Base-by-base conservation (phyloP, 2,797 vertebrate species). In the Rhinophrynus dorsalis region DNA sequence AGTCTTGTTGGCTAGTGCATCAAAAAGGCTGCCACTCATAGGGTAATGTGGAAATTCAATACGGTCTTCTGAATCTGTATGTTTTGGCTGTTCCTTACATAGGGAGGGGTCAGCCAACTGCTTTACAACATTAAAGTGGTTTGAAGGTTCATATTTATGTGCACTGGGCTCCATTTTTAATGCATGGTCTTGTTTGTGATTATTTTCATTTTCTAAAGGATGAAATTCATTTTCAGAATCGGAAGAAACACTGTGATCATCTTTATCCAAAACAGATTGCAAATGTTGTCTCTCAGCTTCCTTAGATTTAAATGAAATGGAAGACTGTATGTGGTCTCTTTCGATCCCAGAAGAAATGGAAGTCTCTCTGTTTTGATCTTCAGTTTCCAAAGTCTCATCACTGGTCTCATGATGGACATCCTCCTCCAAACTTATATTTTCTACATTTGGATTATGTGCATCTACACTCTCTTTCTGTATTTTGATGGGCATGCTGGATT, bases 401-500 rank as follows among this genome's bases (percentile, higher is more conserved):
- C 91, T 88, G 79, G 80, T 86, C 68, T 79, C 81, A 45, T 83
- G 89, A 45, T 79, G 80, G 40, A 75, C 40, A 11, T 94, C 93
- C 5, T 95, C 94, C 27, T 96, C 95, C 1, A 91, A 94, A 75
- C 89, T 85, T 78, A 89, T 89, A 3, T 75, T 82, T 11, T 85
- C 90, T 1, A 84, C 85, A 59, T 85, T 83, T 47, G 89, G 89
- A 0, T 88, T 77, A 1, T 83, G 86, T 1, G 75, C 64, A 33
- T 92, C 92, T 54, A 91, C 78, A 3, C 77, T 76, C 74, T 94
- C 96, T 67, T 96, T 98, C 81, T 98, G 95, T 45, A 99, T 99
- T 78, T 99, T 99, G 80, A 99, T 94, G 8, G 97, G 97, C 96
- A 96, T 98, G 63, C 97, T 98, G 20, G 97, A 99, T 77, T 99